These are phyloP conservation scores for Dynastes tityus DNA, from an alignment of 2,888 invertebrate species.

Conservation along the genomic window DNA sequence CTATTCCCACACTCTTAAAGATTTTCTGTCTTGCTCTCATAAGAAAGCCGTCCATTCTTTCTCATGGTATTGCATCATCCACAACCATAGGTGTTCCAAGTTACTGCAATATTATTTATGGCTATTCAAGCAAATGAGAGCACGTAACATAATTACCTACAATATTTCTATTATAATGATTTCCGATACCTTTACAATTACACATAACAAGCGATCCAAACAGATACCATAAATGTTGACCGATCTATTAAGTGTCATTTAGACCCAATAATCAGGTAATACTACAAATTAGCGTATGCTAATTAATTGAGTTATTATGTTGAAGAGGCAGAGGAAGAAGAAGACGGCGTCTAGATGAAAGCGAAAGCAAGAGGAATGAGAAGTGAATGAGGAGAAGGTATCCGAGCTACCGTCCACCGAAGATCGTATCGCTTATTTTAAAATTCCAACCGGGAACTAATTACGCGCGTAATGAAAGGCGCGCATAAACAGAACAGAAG, in stretches of 20 bases:
- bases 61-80: too few relatives aligned
- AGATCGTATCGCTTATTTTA: constrained; percentile 36
- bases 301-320: constrained; percentile 32
- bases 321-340: neutral
- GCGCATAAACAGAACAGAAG: constrained; percentile 28
- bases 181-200: too few relatives aligned
- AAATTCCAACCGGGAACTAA: constrained; percentile 36
- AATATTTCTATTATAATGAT: too few relatives aligned
- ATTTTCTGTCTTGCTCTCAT: too few relatives aligned
- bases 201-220: too few relatives aligned
- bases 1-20: too few relatives aligned
- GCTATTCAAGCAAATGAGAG: too few relatives aligned
- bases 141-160: too few relatives aligned
- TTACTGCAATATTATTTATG: too few relatives aligned
- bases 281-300: constrained; percentile 28
- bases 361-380: constrained; percentile 11
- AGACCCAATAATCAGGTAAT: constrained; percentile 31
- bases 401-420: constrained; percentile 1
- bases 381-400: neutral
- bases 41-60: too few relatives aligned
- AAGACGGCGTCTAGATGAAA: neutral
- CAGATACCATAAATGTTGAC: too few relatives aligned
- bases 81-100: too few relatives aligned
- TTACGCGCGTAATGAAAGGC: constrained; percentile 35
- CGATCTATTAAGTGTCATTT: constrained; percentile 23